These are phyloP conservation scores for Eupeodes luniger DNA, from an alignment of 2,888 invertebrate genomes.

Conservation along the genomic window DNA sequence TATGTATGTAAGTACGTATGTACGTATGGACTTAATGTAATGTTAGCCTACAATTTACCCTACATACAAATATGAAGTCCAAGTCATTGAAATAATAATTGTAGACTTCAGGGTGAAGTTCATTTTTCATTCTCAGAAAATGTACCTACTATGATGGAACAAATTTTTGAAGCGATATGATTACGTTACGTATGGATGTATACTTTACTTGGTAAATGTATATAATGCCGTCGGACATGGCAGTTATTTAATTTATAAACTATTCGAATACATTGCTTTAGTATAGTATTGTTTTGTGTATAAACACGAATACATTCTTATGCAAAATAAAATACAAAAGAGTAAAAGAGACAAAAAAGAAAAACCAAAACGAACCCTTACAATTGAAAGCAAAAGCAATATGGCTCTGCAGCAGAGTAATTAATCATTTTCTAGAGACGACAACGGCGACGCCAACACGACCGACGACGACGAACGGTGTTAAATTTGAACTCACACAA, in stretches of 20 bases:
- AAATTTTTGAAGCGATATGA: constrained; percentile 71
- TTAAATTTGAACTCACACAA: constrained; percentile 65
- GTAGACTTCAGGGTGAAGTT: constrained; percentile 77
- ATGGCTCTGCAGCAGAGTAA: constrained; percentile 76
- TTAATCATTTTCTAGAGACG: constrained; percentile 67
- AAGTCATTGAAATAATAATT: constrained; percentile 57
- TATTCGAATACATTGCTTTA: constrained; percentile 34
- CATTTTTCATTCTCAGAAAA: constrained; percentile 77
- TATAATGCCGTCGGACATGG: constrained; percentile 64
- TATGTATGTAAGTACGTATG: background rate
- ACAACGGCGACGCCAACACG: background rate
- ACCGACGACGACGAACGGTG: constrained; percentile 53
- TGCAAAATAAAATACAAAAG: background rate
- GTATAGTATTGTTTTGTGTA: background rate
- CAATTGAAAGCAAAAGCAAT: constrained; percentile 75
- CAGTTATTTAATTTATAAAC: constrained; percentile 76
- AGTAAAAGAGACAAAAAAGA: constrained; percentile 38
- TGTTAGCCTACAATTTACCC: too few relatives aligned
- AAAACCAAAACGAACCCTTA: constrained; percentile 47
- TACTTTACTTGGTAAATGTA: background rate
- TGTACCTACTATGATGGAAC: constrained; percentile 44
- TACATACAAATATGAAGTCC: constrained; percentile 17
- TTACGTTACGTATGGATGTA: constrained; percentile 45
- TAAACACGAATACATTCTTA: constrained; percentile 16
- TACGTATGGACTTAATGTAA: background rate